Conservation (phyloP, 1,140 invertebrate species). For the Camponotus pennsylvanicus region DNA sequence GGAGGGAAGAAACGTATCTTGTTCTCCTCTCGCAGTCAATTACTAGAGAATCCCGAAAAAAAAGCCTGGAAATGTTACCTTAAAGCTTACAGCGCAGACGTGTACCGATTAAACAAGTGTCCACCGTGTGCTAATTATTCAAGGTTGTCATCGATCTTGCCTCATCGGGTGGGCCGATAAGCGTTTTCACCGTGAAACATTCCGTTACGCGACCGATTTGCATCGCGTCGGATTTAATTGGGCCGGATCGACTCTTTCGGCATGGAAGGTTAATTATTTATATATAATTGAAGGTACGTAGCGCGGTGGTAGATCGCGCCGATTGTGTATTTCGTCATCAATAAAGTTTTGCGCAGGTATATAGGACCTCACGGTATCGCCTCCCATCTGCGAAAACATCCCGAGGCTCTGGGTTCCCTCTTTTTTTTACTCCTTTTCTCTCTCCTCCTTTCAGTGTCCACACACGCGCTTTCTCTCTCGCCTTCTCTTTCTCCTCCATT, state of each 20-base stretch:
- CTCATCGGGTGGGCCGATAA: constrained; percentile 35
- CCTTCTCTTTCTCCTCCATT: constrained; percentile 28
- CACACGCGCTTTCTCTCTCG: not conserved
- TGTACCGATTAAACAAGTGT: not conserved
- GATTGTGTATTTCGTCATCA: constrained; percentile 79
- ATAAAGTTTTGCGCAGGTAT: constrained; percentile 75
- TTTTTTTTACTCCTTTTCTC: not conserved
- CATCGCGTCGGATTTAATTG: constrained; percentile 71
- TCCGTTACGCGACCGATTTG: constrained; percentile 55
- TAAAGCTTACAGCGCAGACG: not conserved
- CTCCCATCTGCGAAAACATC: constrained; percentile 77
- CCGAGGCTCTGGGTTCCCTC: constrained; percentile 36
- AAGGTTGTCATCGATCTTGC: constrained; percentile 53
- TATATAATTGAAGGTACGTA: constrained; percentile 76
- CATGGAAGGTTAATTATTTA: constrained; percentile 76
- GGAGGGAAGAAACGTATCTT: not conserved
- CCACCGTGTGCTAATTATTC: constrained; percentile 41
- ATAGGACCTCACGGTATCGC: constrained; percentile 68
- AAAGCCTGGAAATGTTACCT: not conserved
- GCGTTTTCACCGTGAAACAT: constrained; percentile 43
- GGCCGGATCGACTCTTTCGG: constrained; percentile 58
- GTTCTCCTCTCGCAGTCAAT: constrained; percentile 29
- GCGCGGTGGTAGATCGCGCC: constrained; percentile 71
- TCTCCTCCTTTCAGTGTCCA: not conserved
- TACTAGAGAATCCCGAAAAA: not conserved